Evolutionary conservation across 2,888 invertebrate species (phyloP), one percentile per base, ranked within the genome.

Genomic region (Heliconius cydno): DNA sequence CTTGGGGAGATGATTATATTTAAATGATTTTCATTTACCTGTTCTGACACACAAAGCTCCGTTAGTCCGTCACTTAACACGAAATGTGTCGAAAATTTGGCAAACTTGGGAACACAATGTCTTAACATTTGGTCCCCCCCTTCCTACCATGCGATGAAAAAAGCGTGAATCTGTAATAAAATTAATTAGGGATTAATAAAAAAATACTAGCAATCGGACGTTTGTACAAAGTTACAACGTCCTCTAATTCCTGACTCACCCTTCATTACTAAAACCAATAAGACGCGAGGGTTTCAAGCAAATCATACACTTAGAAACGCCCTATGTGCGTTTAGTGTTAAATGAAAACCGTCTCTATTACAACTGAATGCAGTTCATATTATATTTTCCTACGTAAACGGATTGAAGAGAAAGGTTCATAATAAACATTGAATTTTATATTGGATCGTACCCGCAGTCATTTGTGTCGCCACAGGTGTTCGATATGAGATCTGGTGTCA

Each of bases 221-320:
- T 85, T 88, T 81, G 34, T 86, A 84, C 94, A 94, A 94, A 90
- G 94, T 91, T 88, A 92, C 87, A 82, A 84, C 92, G 87, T 85
- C 79, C 87, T 81, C 82, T 84, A 85, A 85, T 87, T 87, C 87
- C 86, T 86, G 87, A 85, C 90, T 93, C 93, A 92, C 94, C 94
- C 94, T 92, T 88, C 88, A 84, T 86, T 85, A 89, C 87, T 88
- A 92, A 94, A 94, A 92, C 94, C 94, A 95, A 95, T 95, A 93
- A 94, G 92, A 92, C 88, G 91, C 90, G 90, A 92, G 93, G 92
- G 92, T 92, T 91, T 88, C 82, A 86, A 87, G 86, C 85, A 88
- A 86, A 86, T 83, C 83, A 84, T 85, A 83, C 87, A 84, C 85
- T 84, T 76, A 86, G 89, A 87, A 92, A 94, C 91, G 93, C 90